Evolutionary conservation across 1,140 invertebrate species (phyloP).

Genomic region (Laupala kohalensis): DNA sequence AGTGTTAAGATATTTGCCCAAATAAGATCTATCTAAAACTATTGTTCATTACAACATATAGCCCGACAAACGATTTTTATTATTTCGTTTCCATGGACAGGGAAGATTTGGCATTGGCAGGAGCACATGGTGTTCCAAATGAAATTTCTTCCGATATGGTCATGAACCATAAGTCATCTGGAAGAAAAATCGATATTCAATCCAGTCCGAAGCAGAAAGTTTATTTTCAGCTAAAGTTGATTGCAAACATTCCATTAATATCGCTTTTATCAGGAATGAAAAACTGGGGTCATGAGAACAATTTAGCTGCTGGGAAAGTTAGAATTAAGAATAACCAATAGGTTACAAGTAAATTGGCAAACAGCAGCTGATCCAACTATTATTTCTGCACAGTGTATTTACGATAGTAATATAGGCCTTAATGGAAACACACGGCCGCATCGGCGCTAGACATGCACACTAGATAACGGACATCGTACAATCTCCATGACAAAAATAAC

Average conservation of each 20-base stretch:
- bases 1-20: too few relatives aligned
- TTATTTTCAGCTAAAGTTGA: not conserved
- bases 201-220: not conserved
- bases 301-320: not conserved
- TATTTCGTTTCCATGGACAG: too few relatives aligned
- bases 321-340: not conserved
- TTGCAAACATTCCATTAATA: conserved; percentile 1
- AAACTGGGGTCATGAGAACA: not conserved
- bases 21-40: too few relatives aligned
- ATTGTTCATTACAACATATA: too few relatives aligned
- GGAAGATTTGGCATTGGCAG: not conserved
- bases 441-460: conserved; percentile 1
- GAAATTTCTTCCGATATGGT: not conserved
- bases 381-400: not conserved
- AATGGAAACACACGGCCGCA: conserved; percentile 2
- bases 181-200: not conserved
- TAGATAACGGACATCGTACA: conserved; percentile 1
- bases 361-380: conserved; percentile 3
- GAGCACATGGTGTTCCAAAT: not conserved
- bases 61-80: too few relatives aligned
- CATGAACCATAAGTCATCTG: not conserved
- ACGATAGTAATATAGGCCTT: conserved; percentile 7
- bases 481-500: not conserved
- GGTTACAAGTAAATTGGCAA: not conserved
- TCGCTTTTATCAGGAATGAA: conserved; percentile 1